Conservation (phyloP, 2,113 vertebrate species). For the Ictalurus furcatus region DNA sequence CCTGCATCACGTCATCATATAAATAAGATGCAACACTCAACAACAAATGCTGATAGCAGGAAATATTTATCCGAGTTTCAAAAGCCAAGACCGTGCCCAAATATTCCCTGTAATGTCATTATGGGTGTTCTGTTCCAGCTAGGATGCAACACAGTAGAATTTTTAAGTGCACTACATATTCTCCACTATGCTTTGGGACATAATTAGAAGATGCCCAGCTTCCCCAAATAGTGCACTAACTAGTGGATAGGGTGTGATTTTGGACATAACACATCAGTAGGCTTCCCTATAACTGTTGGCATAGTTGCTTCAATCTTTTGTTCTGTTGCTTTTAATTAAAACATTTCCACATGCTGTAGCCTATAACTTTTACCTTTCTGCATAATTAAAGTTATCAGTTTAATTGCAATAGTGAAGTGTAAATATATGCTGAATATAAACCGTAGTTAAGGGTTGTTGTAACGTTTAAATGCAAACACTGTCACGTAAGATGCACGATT, state of each 20-base stretch:
- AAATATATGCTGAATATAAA: background rate
- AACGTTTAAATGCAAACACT: background rate
- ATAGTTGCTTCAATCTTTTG: background rate
- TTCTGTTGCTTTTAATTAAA: slow-evolving; percentile 17
- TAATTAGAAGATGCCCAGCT: background rate
- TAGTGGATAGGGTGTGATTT: background rate
- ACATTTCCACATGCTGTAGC: background rate
- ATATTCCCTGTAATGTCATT: background rate
- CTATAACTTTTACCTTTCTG: background rate
- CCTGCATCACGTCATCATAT: background rate
- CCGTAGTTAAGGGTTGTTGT: background rate
- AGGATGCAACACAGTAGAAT: background rate
- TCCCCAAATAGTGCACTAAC: background rate
- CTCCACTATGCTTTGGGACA: background rate
- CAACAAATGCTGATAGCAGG: background rate
- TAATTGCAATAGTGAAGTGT: background rate
- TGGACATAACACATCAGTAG: background rate
- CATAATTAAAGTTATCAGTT: background rate
- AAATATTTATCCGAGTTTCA: background rate
- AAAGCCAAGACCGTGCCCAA: background rate
- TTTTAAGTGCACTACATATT: background rate
- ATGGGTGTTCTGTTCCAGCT: background rate
- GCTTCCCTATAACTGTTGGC: background rate
- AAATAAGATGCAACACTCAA: background rate
- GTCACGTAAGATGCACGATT: background rate